phyloP scores from a whole-genome alignment of 2,113 vertebrate genomes.

The Vireo altiloquus region DNA sequence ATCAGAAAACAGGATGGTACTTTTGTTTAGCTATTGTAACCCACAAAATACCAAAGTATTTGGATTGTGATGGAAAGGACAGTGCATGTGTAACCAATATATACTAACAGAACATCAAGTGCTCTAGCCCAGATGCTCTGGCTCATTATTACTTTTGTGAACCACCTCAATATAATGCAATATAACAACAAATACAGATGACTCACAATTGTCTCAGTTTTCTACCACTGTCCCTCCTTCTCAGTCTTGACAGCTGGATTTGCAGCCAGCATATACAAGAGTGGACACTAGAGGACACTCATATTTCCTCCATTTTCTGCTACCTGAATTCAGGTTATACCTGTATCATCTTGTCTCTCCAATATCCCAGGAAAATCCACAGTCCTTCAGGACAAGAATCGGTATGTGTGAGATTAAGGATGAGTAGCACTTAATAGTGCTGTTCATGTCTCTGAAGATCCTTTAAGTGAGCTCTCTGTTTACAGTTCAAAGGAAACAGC shows the following conservation, averaged over 20 bases:
- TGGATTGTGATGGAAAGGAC: not conserved
- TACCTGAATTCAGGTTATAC: not conserved
- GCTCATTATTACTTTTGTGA: not conserved
- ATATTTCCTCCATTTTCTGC: not conserved
- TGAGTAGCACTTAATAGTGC: not conserved
- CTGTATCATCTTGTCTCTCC: not conserved
- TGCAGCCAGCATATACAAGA: not conserved
- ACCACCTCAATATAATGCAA: not conserved
- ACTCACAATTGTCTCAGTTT: not conserved
- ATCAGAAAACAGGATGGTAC: not conserved
- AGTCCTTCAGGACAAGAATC: not conserved
- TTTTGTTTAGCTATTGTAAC: not conserved
- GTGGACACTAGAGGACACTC: not conserved
- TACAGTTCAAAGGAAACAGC: not conserved
- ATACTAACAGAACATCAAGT: not conserved
- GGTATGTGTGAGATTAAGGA: not conserved
- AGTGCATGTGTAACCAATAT: not conserved
- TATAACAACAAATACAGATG: not conserved
- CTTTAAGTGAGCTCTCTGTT: not conserved
- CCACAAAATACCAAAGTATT: not conserved
- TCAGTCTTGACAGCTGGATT: not conserved
- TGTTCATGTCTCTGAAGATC: not conserved
- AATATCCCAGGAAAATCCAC: not conserved
- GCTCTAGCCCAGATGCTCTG: not conserved
- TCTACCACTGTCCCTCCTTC: not conserved